A percentile compares a stretch with the other conserved stretches of the same genome.
phyloP scores from a whole-genome alignment of 2,888 invertebrate genomes.

The Carpatolechia fugitivella region DNA sequence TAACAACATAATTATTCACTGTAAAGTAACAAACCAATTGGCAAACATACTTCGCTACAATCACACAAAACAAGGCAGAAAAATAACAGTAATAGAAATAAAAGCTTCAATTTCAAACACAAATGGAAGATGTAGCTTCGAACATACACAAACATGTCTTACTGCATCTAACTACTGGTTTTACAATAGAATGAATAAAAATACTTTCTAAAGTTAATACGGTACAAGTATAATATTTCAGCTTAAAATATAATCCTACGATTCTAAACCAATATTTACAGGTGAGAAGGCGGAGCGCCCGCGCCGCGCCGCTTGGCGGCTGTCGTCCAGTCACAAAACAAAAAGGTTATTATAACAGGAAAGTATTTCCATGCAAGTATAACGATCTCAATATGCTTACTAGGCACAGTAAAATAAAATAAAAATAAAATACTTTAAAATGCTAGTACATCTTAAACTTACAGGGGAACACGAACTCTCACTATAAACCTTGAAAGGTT shows the following conservation, averaged over 20 bases:
- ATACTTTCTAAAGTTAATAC: conserved; percentile 48
- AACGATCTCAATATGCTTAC: neutral
- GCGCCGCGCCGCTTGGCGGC: conserved; percentile 14
- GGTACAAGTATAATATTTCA: conserved; percentile 72
- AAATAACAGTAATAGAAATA: conserved; percentile 1
- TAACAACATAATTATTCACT: conserved; percentile 2
- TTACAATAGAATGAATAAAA: conserved; percentile 32
- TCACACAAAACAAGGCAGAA: conserved; percentile 1
- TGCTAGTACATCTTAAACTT: too few species aligned
- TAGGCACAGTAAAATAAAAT: neutral
- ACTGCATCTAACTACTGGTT: neutral
- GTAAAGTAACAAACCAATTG: neutral
- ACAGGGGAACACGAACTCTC: too few species aligned
- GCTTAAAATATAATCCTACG: conserved; percentile 75
- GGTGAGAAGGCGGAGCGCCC: conserved; percentile 57
- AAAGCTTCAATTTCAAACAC: neutral
- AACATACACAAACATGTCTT: neutral
- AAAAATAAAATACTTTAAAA: neutral
- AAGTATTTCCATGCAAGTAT: neutral
- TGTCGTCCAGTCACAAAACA: neutral
- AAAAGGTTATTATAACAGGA: neutral
- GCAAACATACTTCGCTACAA: neutral
- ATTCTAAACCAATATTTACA: conserved; percentile 73
- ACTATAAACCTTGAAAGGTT: too few species aligned
- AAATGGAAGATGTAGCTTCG: neutral